Evolutionary conservation across 1,140 invertebrate species (phyloP).

Genomic region (Lordiphosa clarofinis): DNA sequence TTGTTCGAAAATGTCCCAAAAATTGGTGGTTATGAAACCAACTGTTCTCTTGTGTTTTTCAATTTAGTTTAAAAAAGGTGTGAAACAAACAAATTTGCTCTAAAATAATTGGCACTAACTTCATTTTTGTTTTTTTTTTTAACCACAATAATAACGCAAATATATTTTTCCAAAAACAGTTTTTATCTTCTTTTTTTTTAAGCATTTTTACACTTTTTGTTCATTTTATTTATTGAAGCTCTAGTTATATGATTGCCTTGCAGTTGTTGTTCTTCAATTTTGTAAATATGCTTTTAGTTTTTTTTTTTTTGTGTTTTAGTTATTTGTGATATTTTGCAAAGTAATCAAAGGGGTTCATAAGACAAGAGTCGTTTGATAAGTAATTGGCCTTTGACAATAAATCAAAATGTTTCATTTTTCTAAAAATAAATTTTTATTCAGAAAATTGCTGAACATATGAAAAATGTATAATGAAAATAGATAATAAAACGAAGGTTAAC

Average conservation of each 20-base stretch:
- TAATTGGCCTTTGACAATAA: too few species aligned
- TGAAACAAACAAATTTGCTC: constrained; percentile 70
- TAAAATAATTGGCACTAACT: constrained; percentile 74
- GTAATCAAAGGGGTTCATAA: constrained; percentile 21
- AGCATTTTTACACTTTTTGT: constrained; percentile 42
- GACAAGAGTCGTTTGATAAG: too few species aligned
- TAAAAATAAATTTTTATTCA: too few species aligned
- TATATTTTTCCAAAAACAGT: constrained; percentile 71
- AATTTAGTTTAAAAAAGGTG: constrained; percentile 40
- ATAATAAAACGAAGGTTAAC: too few species aligned
- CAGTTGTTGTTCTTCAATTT: constrained; percentile 61
- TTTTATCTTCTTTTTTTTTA: constrained; percentile 30
- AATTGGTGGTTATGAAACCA: constrained; percentile 77
- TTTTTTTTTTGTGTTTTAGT: constrained; percentile 15
- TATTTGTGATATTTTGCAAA: constrained; percentile 24
- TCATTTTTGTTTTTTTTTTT: constrained; percentile 24
- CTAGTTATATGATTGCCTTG: constrained; percentile 80
- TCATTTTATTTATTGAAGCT: constrained; percentile 70
- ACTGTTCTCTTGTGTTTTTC: constrained; percentile 36
- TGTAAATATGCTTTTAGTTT: constrained; percentile 36
- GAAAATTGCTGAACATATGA: too few species aligned
- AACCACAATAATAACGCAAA: constrained; percentile 66
- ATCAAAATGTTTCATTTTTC: too few species aligned
- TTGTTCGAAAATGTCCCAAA: constrained; percentile 63
- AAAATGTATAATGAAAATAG: too few species aligned